A percentile compares a stretch with the other conserved stretches of the same genome.
Evolutionary conservation across 1,140 invertebrate genomes (phyloP).

Genomic region (Sarcophaga peregrina): DNA sequence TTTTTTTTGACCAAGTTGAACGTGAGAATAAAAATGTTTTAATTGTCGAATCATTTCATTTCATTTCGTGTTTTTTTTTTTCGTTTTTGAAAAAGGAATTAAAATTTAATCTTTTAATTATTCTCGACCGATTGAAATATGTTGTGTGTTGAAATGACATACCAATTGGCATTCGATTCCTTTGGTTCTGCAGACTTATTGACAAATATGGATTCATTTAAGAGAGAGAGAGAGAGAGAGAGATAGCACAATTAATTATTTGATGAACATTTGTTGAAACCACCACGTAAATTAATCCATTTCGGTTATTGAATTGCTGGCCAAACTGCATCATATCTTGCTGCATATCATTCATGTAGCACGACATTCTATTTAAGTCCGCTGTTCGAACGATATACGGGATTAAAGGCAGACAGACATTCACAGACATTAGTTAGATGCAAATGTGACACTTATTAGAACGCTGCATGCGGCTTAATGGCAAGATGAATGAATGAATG

Average conservation of each 20-base stretch:
- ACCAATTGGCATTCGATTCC: not conserved
- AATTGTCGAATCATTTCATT: not conserved
- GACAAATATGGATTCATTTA: not conserved
- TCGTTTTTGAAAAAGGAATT: not conserved
- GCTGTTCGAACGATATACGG: not conserved
- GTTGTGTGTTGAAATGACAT: not conserved
- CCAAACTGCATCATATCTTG: not conserved
- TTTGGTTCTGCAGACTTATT: not conserved
- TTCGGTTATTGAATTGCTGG: not conserved
- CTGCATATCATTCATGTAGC: no score
- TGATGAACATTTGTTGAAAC: not conserved
- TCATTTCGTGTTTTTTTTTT: not conserved
- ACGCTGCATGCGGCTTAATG: not conserved
- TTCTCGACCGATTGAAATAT: not conserved
- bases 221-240: no score
- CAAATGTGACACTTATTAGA: not conserved
- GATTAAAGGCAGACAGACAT: not conserved
- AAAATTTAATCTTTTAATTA: slow-evolving; percentile 16
- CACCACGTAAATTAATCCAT: slow-evolving; percentile 21
- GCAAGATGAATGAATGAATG: not conserved
- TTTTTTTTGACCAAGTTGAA: not conserved
- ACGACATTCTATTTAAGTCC: not conserved
- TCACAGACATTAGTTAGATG: not conserved
- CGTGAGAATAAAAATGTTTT: not conserved
- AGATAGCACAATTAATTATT: not conserved